These are phyloP conservation scores for Eumeta japonica DNA, from an alignment of 1,140 invertebrate species.

Conservation along the genomic window DNA sequence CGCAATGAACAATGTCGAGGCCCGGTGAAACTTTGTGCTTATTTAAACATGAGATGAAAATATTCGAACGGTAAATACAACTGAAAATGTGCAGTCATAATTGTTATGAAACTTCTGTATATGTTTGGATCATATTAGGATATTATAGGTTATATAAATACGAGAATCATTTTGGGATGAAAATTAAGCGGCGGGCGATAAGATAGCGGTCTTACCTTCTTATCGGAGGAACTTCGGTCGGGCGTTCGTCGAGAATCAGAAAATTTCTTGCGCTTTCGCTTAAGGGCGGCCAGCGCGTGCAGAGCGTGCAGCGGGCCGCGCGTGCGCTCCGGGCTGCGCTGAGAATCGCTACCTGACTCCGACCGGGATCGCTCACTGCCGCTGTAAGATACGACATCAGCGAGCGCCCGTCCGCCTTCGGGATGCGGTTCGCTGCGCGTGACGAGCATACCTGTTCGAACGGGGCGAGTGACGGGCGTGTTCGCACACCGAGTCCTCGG, in stretches of 20 bases:
- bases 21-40: too few relatives aligned
- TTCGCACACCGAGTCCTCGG: conserved; percentile 82
- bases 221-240: conserved; percentile 41
- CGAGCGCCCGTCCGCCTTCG: not conserved
- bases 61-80: too few relatives aligned
- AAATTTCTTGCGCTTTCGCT: conserved; percentile 77
- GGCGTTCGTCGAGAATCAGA: conserved; percentile 69
- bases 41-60: too few relatives aligned
- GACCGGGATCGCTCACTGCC: conserved; percentile 43
- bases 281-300: conserved; percentile 67
- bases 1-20: too few relatives aligned
- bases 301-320: conserved; percentile 35
- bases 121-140: too few relatives aligned
- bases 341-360: conserved; percentile 42
- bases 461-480: conserved; percentile 55
- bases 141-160: too few relatives aligned
- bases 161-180: too few relatives aligned
- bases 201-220: too few relatives aligned
- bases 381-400: conserved; percentile 14
- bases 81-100: too few relatives aligned
- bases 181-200: too few relatives aligned
- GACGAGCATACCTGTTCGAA: conserved; percentile 21
- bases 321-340: conserved; percentile 22
- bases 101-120: too few relatives aligned
- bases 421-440: not conserved